Evolutionary conservation across 2,797 vertebrate species (phyloP).

Genomic region (Cyclura pinguis): DNA sequence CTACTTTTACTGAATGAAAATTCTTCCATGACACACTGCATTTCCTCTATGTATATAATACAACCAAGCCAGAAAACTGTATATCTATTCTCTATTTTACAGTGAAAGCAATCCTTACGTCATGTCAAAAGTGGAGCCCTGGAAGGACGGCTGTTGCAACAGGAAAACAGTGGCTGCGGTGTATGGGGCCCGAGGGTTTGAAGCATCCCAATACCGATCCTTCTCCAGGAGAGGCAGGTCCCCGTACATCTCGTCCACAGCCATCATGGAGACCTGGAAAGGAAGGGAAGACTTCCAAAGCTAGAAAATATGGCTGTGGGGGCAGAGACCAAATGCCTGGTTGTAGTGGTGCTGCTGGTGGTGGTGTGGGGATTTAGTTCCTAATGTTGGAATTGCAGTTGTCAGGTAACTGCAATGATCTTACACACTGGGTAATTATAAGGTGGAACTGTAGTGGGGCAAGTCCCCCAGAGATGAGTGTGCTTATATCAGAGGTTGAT

Average conservation of each 20-base stretch:
- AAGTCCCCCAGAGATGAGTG: not conserved
- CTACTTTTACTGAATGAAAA: not conserved
- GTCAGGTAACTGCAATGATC: not conserved
- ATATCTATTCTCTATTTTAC: not conserved
- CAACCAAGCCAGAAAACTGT: not conserved
- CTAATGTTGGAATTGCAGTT: not conserved
- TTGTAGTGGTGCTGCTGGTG: no score
- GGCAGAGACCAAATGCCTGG: not conserved
- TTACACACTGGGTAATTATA: not conserved
- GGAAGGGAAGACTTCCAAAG: not conserved
- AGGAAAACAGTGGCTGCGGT: slow-evolving; percentile 88
- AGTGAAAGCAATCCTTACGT: slow-evolving; percentile 78
- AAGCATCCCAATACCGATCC: slow-evolving; percentile 91
- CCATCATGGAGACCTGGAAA: slow-evolving; percentile 92
- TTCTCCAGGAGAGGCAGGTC: slow-evolving; percentile 89
- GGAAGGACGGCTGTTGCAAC: slow-evolving; percentile 89
- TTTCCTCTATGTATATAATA: not conserved
- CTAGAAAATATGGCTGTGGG: not conserved
- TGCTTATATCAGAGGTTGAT: no score
- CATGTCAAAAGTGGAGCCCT: slow-evolving; percentile 93
- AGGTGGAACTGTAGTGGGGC: not conserved
- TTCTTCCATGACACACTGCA: not conserved
- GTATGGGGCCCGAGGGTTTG: slow-evolving; percentile 89
- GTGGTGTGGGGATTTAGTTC: not conserved
- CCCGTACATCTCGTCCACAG: slow-evolving; percentile 92